Evolutionary conservation across 1,140 invertebrate genomes (phyloP).

Genomic region (Eufriesea mexicana): DNA sequence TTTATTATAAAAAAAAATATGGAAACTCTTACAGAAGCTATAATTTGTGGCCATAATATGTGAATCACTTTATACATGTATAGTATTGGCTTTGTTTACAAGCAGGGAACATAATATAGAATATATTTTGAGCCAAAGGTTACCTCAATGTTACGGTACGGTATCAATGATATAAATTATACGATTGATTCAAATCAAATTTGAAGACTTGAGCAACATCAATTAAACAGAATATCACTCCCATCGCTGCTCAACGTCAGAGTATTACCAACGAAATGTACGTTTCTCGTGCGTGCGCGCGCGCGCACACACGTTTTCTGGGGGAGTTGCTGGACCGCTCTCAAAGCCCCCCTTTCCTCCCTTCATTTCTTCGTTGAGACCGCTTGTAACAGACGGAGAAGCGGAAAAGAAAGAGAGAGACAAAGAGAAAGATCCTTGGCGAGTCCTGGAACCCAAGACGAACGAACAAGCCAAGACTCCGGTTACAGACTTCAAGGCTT

Average conservation of each 20-base stretch:
- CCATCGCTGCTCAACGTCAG: constrained; percentile 28
- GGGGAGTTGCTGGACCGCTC: constrained; percentile 65
- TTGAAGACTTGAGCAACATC: neutral
- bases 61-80: neutral
- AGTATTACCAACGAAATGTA: constrained; percentile 35
- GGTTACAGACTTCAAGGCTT: constrained; percentile 64
- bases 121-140: too few species aligned
- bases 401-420: neutral
- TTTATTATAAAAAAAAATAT: neutral
- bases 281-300: constrained; percentile 23
- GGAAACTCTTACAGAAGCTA: neutral
- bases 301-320: constrained; percentile 38
- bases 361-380: neutral
- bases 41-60: neutral
- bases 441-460: constrained; percentile 58
- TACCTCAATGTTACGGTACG: neutral
- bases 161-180: neutral
- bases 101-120: too few species aligned
- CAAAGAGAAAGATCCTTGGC: constrained; percentile 58
- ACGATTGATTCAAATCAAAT: neutral
- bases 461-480: constrained; percentile 54
- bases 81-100: too few species aligned
- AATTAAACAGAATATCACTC: neutral
- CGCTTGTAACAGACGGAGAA: neutral
- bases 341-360: constrained; percentile 25